Base-by-base conservation (phyloP, 2,888 invertebrate species). In the Drosophila ezoana region DNA sequence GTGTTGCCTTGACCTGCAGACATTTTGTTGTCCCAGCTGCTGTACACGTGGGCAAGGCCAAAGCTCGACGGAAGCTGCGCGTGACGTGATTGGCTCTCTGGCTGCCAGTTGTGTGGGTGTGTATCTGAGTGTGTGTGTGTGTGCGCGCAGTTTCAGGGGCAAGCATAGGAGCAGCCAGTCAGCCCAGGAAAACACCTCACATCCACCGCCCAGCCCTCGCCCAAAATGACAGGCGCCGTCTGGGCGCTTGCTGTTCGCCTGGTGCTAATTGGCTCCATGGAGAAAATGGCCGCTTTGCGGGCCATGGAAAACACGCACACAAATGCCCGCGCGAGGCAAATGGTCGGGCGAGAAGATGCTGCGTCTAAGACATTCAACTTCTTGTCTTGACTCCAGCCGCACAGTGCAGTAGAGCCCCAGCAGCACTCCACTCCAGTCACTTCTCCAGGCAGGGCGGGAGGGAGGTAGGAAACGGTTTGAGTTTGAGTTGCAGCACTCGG, bases 241-340 rank as follows among this genome's bases (percentile, higher is more conserved):
- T 49, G 33, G 47, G 57, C 60, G 62, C 45, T 70, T 89, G 75
- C 90, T 90, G 90, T 57, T 89, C 81, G 89, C 90, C 90, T 89
- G 82, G 81, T 85, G 64, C 49, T 80, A 80, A 85, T 91, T 90
- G 88, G 90, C 90, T 90, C 90, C 83, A 87, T 90, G 78, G 90
- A 89, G 90, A 90, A 91, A 90, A 91, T 90, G 90, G 91, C 90
- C 81, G 91, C 81, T 87, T 63, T 69, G 66, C 72, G 51, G 37
- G 52, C 44, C 62, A 62, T 49, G 62, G 45, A 60, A 70, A 53
- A 58, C 35, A 43, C 66, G 28, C 66, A 61, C 41, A 60, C 72
- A 62, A 35, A 62, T 41, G 53, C 62, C 18, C 51, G n/a, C 3
- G 20, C 14, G 9, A 28, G 20, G 9, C 16, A 10, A 16, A 28